Evolutionary conservation across 2,797 vertebrate species (phyloP).

Genomic region (Acrossocheilus fasciatus): DNA sequence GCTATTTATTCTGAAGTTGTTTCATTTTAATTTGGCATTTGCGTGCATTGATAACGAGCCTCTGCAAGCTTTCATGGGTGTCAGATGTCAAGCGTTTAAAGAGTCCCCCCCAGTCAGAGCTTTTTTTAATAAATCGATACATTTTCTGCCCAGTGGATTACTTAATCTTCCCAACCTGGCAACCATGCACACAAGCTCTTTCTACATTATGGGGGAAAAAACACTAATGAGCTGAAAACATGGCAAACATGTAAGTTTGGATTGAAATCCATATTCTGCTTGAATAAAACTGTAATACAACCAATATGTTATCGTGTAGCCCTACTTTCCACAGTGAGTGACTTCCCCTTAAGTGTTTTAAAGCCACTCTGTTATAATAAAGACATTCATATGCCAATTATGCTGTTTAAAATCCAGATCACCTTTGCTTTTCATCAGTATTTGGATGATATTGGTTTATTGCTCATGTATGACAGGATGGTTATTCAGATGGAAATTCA

Average conservation of each 20-base stretch:
- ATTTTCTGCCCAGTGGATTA: background rate
- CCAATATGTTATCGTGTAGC: too few species aligned
- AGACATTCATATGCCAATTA: background rate
- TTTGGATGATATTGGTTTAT: background rate
- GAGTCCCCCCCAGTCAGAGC: background rate
- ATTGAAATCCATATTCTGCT: background rate
- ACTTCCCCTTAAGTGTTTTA: too few species aligned
- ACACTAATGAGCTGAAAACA: background rate
- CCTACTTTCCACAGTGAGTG: too few species aligned
- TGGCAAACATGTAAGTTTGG: background rate
- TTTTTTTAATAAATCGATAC: background rate
- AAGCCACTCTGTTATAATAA: background rate
- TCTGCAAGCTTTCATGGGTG: background rate
- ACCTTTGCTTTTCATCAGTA: background rate
- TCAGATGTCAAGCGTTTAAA: background rate
- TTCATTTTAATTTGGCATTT: background rate
- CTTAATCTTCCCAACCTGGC: background rate
- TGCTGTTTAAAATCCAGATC: background rate
- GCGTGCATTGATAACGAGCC: background rate
- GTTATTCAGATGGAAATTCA: background rate
- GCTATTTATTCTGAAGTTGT: background rate
- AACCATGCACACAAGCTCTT: background rate
- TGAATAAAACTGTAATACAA: background rate
- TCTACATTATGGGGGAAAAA: fast-evolving
- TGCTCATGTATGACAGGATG: background rate